Evolutionary conservation across 1,140 invertebrate genomes (phyloP).

Genomic region (Limonius californicus): DNA sequence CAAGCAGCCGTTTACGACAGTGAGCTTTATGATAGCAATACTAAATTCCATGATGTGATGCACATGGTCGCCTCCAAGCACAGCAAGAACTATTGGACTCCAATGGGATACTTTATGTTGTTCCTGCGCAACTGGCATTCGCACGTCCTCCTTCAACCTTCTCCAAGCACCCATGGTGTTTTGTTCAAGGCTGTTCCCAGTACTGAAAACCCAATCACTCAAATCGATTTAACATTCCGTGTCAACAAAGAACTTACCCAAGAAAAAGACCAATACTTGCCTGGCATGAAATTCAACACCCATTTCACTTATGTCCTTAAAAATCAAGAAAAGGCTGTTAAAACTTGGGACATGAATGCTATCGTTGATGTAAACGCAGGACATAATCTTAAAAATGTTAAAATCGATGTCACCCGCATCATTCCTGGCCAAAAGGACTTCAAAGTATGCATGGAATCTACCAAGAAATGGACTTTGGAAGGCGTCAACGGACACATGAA

Average conservation of each 20-base stretch:
- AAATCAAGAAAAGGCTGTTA: conserved; percentile 34
- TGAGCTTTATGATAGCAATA: conserved; percentile 24
- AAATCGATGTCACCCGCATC: conserved; percentile 39
- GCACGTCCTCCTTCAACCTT: conserved; percentile 2
- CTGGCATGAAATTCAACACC: conserved; percentile 26
- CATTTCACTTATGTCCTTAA: conserved; percentile 28
- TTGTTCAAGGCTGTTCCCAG: neutral
- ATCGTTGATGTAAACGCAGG: conserved; percentile 38
- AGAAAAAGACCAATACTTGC: conserved; percentile 14
- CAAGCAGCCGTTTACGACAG: conserved; percentile 40
- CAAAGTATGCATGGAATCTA: conserved; percentile 45
- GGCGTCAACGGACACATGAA: conserved; percentile 34
- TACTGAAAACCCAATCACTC: neutral
- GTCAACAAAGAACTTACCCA: neutral
- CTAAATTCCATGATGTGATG: neutral
- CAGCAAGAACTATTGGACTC: conserved; percentile 2
- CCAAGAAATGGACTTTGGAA: conserved; percentile 24
- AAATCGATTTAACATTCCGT: neutral
- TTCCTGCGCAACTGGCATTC: neutral
- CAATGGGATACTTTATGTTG: conserved; percentile 17
- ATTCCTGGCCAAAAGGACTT: conserved; percentile 42
- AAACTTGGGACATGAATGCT: conserved; percentile 43
- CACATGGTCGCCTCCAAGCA: neutral
- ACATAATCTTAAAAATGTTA: conserved; percentile 36
- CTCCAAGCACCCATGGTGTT: conserved; percentile 19